Percentiles rank a stretch among this genome's conserved stretches.
Evolutionary conservation across 2,888 invertebrate species (phyloP).

Genomic region (Caprella mutica): DNA sequence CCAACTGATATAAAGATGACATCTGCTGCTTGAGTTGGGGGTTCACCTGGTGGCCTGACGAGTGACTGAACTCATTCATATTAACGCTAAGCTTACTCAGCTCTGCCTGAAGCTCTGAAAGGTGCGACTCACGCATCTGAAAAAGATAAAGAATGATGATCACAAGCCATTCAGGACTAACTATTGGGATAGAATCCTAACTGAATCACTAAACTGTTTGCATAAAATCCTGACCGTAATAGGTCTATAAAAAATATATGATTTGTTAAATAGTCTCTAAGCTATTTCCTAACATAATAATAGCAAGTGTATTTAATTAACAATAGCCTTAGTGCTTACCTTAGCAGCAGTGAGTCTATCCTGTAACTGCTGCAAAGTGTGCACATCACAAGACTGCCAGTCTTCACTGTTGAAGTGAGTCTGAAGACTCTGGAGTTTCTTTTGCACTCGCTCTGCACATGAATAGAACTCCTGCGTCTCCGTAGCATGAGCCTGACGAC

Average conservation of each 20-base stretch:
- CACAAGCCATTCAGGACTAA: too few relatives aligned
- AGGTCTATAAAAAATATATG: too few relatives aligned
- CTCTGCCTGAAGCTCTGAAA: slow-evolving; percentile 2
- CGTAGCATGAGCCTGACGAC: slow-evolving; percentile 38
- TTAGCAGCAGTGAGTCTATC: slow-evolving; percentile 3
- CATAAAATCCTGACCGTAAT: too few relatives aligned
- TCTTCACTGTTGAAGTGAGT: slow-evolving; percentile 9
- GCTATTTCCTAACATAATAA: too few relatives aligned
- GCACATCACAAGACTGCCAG: not conserved
- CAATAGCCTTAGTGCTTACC: too few relatives aligned
- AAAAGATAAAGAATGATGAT: too few relatives aligned
- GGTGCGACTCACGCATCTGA: not conserved
- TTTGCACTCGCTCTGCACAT: too few relatives aligned
- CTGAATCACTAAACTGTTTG: too few relatives aligned
- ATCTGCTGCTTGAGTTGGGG: not conserved
- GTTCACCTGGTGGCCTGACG: not conserved
- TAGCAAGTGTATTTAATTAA: too few relatives aligned
- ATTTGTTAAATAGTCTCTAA: too few relatives aligned
- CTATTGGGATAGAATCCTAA: too few relatives aligned
- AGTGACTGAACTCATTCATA: not conserved
- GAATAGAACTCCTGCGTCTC: too few relatives aligned
- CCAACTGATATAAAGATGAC: not conserved
- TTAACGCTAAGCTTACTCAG: slow-evolving; percentile 2
- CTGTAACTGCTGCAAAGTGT: slow-evolving; percentile 4
- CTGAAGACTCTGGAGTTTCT: slow-evolving; percentile 19